A percentile compares a stretch with the other conserved stretches of the same genome.
Conservation (phyloP, 2,113 vertebrate genomes). For the Halcyon malimbica region DNA sequence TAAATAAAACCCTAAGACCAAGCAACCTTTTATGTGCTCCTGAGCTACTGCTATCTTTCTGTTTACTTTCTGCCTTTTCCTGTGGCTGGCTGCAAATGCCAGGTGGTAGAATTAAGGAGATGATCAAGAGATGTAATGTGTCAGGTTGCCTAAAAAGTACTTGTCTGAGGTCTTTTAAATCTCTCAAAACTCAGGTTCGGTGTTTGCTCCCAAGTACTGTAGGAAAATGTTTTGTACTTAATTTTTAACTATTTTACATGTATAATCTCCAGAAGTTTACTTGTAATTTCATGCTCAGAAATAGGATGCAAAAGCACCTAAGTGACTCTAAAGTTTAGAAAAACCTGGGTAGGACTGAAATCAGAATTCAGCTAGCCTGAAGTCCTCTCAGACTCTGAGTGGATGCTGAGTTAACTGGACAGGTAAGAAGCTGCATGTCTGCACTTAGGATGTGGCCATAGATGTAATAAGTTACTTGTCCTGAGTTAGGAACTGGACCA, state of each 20-base stretch:
- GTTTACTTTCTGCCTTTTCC: conserved; percentile 19
- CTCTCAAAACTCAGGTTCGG: background rate
- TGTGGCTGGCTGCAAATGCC: background rate
- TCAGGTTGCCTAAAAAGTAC: background rate
- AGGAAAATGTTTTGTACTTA: background rate
- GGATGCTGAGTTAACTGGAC: background rate
- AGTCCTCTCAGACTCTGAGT: background rate
- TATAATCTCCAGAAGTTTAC: background rate
- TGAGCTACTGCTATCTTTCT: conserved; percentile 11
- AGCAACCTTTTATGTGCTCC: background rate
- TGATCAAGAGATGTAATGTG: background rate
- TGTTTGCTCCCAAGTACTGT: background rate
- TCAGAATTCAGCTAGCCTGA: background rate
- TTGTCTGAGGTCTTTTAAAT: background rate
- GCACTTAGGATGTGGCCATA: background rate
- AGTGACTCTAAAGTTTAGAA: background rate
- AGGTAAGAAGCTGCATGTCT: background rate
- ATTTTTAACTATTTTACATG: conserved; percentile 8
- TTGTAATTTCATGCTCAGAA: background rate
- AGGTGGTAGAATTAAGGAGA: conserved; percentile 5
- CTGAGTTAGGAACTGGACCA: background rate
- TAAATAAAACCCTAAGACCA: conserved; percentile 9
- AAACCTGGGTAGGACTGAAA: background rate
- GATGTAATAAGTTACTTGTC: background rate
- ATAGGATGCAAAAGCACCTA: background rate